phyloP scores from a whole-genome alignment of 2,888 invertebrate genomes.

The Margaritifera margaritifera region DNA sequence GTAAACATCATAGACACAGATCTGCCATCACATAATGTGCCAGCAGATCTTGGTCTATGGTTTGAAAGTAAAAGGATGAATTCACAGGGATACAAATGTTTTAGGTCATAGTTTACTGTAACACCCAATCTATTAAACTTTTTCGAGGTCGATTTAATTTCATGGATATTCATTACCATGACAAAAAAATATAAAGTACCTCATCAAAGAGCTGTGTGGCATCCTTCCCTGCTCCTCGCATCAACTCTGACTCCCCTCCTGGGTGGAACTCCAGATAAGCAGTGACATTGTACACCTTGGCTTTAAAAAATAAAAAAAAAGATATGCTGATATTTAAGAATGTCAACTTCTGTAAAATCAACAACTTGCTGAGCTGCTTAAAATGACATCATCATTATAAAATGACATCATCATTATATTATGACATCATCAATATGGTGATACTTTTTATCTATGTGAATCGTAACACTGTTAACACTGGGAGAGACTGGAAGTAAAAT shows the following conservation, averaged over 20 bases:
- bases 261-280: slow-evolving; percentile 96
- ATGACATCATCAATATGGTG: too few species aligned
- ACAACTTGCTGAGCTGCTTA: neutral
- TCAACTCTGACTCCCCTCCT: slow-evolving; percentile 91
- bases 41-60: neutral
- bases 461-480: too few species aligned
- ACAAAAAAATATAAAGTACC: slow-evolving; percentile 68
- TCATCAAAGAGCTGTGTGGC: slow-evolving; percentile 94
- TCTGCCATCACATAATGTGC: too few species aligned
- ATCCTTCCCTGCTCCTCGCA: slow-evolving; percentile 93
- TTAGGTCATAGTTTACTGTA: too few species aligned
- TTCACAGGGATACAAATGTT: too few species aligned
- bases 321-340: neutral
- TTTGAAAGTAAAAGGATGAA: neutral
- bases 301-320: slow-evolving; percentile 68
- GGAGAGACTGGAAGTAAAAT: too few species aligned
- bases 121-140: too few species aligned
- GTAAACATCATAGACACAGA: too few species aligned
- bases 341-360: neutral
- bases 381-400: too few species aligned
- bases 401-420: too few species aligned
- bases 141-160: too few species aligned
- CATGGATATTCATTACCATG: neutral
- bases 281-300: slow-evolving; percentile 94
- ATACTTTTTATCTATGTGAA: too few species aligned